Base-by-base conservation (phyloP, 2,797 vertebrate species). In the Enteromius argenteus region DNA sequence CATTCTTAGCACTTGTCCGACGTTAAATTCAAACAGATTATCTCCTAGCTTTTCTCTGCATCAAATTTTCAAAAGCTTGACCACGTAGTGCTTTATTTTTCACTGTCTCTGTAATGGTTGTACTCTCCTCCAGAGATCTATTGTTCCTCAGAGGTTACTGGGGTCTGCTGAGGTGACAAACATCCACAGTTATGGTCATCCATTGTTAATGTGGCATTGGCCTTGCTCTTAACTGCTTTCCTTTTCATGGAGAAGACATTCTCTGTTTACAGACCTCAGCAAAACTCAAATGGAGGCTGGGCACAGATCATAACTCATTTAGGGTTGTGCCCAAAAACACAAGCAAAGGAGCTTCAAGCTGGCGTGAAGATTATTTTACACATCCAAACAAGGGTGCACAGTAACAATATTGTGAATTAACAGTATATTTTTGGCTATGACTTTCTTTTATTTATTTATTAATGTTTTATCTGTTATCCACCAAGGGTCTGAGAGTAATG, bases 101-200 rank as follows among this genome's bases (percentile, higher is more conserved):
- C 30, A 62, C 10, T 51, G n/a, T 67, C 81, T 67, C 14, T 66
- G 15, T 53, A 42, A 76, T 67, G 46, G 8, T 44, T 68, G 66
- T 66, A 0, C 49, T 30, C 37, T 68, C 17, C 21, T 73, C 68
- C 17, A 73, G 71, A 17, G 51, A 75, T 58, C 35, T 76, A 21
- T 32, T 80, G 81, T 75, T 68, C 69, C 79, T 62, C 81, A 49
- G 35, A 79, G 49, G 85, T 72, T 73, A 68, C 23, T 21, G n/a
- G 71, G 64, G 72, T 80, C 66, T 44, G 51, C 81, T 21, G 44
- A 77, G 72, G 53, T 76, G 82, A 80, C 71, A 69, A 64, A 75
- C 49, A 75, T n/a, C 68, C 13, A 19, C 53, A 77, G 37, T 13
- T 42, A 73, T 27, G 46, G 76, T 80, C 77, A 80, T 83, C 71